These are phyloP conservation scores for Sturnus vulgaris DNA, from an alignment of 2,113 vertebrate species.

Conservation along the genomic window DNA sequence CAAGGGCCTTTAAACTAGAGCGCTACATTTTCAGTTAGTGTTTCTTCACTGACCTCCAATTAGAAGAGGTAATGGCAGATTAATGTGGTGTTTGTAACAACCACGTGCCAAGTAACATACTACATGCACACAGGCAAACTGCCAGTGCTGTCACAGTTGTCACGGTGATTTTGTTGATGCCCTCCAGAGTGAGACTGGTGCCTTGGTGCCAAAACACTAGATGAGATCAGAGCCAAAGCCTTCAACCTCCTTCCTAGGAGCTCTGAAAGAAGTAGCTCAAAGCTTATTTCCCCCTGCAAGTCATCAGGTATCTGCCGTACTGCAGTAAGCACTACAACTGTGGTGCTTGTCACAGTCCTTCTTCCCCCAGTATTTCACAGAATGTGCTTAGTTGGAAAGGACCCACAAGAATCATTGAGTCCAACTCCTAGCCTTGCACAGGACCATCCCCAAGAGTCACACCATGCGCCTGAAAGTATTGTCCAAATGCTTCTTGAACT, in stretches of 20 bases:
- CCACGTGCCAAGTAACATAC: not conserved
- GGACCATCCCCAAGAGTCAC: not conserved
- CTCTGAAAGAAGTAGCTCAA: not conserved
- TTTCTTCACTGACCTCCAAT: not conserved
- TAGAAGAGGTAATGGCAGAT: not conserved
- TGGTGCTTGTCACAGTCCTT: not conserved
- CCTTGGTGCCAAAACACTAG: not conserved
- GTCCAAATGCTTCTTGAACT: not conserved
- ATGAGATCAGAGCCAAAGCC: not conserved
- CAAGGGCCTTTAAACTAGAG: not conserved
- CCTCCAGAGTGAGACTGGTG: not conserved
- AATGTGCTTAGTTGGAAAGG: not conserved
- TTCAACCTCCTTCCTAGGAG: not conserved
- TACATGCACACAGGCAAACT: not conserved
- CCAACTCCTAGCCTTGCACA: not conserved
- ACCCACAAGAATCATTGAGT: not conserved
- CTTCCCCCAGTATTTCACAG: not conserved
- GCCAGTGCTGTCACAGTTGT: not conserved
- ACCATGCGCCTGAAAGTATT: not conserved
- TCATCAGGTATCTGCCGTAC: not conserved
- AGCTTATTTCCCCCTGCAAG: not conserved
- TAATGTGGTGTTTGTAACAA: not conserved
- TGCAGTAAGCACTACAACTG: not conserved
- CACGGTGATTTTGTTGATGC: not conserved
- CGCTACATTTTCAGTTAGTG: not conserved